phyloP scores from a whole-genome alignment of 1,140 invertebrate genomes.

The Calosoma granatense region DNA sequence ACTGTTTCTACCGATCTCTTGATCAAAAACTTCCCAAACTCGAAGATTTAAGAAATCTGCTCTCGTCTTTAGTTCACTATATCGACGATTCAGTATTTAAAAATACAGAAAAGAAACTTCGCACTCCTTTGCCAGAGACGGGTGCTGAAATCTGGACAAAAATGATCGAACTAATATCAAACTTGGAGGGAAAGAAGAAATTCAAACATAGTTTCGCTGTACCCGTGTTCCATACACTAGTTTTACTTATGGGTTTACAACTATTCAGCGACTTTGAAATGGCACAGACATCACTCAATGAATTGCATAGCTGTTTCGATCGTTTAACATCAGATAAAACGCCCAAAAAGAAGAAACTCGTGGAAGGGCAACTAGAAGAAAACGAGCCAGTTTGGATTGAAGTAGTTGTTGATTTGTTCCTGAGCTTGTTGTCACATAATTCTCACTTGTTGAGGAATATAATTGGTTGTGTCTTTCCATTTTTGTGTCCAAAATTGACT shows the following conservation, averaged over 20 bases:
- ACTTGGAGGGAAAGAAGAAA: slow-evolving; percentile 26
- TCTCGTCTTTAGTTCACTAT: slow-evolving; percentile 43
- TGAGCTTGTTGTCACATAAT: slow-evolving; percentile 60
- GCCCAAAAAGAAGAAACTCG: slow-evolving; percentile 28
- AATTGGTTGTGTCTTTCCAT: slow-evolving; percentile 58
- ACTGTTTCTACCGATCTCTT: slow-evolving; percentile 51
- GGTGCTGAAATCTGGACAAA: slow-evolving; percentile 48
- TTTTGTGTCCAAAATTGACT: slow-evolving; percentile 59
- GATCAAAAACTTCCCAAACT: slow-evolving; percentile 51
- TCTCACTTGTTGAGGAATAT: slow-evolving; percentile 56
- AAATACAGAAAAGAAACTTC: slow-evolving; percentile 32
- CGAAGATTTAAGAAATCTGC: slow-evolving; percentile 43
- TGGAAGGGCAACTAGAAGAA: slow-evolving; percentile 27
- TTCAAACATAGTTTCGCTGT: slow-evolving; percentile 26
- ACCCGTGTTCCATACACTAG: slow-evolving; percentile 51
- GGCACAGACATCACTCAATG: slow-evolving; percentile 51
- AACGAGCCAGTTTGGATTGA: slow-evolving; percentile 64
- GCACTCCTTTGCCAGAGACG: slow-evolving; percentile 40
- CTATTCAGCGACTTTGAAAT: slow-evolving; percentile 55
- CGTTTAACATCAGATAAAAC: slow-evolving; percentile 40
- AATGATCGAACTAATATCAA: slow-evolving; percentile 40
- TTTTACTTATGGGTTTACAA: slow-evolving; percentile 60
- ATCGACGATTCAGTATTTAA: slow-evolving; percentile 41
- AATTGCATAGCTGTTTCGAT: slow-evolving; percentile 57
- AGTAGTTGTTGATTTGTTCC: slow-evolving; percentile 64